These are phyloP conservation scores for Erynnis tages DNA, from an alignment of 2,888 invertebrate genomes.

Conservation along the genomic window DNA sequence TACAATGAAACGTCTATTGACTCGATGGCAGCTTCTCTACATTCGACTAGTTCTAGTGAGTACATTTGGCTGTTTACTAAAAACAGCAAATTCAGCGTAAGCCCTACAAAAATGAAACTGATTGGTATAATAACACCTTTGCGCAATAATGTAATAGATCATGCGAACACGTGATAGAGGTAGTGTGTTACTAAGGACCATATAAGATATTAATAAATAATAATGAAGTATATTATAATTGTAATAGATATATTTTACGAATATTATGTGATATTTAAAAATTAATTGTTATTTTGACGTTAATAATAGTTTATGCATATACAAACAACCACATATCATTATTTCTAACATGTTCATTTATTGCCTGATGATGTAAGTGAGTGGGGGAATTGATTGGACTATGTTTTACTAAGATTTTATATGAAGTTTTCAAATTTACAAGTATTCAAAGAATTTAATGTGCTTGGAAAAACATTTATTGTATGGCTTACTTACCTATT, in stretches of 20 bases:
- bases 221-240: slow-evolving; percentile 39
- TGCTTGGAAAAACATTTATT: not conserved
- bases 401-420: slow-evolving; percentile 6
- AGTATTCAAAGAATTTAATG: not conserved
- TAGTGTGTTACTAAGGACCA: slow-evolving; percentile 66
- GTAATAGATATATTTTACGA: slow-evolving; percentile 66
- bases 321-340: slow-evolving; percentile 76
- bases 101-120: not conserved
- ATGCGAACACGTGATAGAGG: slow-evolving; percentile 54
- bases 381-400: not conserved
- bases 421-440: not conserved
- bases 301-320: slow-evolving; percentile 57
- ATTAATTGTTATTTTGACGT: slow-evolving; percentile 69
- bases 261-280: slow-evolving; percentile 78
- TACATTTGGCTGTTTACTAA: not conserved
- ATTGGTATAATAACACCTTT: not conserved
- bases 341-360: slow-evolving; percentile 53
- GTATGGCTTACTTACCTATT: too few relatives aligned
- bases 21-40: too few relatives aligned
- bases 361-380: slow-evolving; percentile 13
- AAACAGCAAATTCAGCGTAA: not conserved
- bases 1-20: too few relatives aligned
- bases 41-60: not conserved
- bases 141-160: not conserved
- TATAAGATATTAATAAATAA: slow-evolving; percentile 57